A percentile compares a stretch with the other conserved stretches of the same genome.
Evolutionary conservation across 2,113 vertebrate species (phyloP).

Genomic region (Pteropus alecto): DNA sequence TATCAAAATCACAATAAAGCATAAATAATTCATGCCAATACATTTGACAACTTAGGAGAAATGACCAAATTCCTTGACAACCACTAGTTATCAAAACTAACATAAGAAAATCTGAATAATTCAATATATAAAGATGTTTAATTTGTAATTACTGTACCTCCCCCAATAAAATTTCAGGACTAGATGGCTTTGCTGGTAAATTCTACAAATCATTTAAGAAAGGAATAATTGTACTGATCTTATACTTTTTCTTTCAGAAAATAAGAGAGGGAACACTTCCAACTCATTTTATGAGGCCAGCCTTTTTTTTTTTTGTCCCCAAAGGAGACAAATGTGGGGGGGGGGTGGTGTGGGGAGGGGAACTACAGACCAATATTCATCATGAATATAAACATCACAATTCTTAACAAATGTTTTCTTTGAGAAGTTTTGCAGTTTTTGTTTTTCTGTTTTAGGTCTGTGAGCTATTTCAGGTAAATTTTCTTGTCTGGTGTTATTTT

Average conservation of each 20-base stretch:
- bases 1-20: background rate
- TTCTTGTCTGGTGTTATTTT: background rate
- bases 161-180: background rate
- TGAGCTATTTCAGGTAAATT: background rate
- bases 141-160: background rate
- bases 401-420: background rate
- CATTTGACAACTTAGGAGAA: background rate
- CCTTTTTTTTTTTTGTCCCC: background rate
- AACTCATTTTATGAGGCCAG: background rate
- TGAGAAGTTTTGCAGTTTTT: background rate
- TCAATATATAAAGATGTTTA: conserved; percentile 19
- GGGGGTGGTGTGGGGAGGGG: background rate
- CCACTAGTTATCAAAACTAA: background rate
- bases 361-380: background rate
- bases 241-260: background rate
- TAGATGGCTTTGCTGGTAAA: background rate
- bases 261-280: background rate
- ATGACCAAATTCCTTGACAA: background rate
- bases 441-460: background rate
- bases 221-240: background rate
- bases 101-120: background rate
- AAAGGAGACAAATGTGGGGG: background rate
- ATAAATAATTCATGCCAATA: background rate
- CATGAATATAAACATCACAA: background rate
- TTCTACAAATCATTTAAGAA: background rate